Conservation (phyloP, 2,113 vertebrate genomes). For the Lathamus discolor region DNA sequence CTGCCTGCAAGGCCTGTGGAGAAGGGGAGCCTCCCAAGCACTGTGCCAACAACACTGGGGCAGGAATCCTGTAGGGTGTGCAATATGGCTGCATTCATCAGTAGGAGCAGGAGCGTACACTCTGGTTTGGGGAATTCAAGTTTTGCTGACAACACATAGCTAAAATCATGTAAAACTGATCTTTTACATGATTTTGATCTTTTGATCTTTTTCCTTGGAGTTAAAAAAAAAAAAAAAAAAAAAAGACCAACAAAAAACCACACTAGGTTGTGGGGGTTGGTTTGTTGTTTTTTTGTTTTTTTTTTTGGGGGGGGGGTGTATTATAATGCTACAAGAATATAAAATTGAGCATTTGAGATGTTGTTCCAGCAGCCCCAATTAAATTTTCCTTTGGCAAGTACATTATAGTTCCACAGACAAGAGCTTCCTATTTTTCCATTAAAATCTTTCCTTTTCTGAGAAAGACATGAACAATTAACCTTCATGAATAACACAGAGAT, state of each 20-base stretch:
- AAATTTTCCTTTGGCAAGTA: not conserved
- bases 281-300: not conserved
- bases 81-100: too few species aligned
- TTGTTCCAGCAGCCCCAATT: not conserved
- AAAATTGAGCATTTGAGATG: not conserved
- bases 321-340: not conserved
- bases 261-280: not conserved
- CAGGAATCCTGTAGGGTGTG: not conserved
- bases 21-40: not conserved
- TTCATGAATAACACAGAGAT: not conserved
- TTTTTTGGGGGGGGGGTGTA: not conserved
- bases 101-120: fast-evolving
- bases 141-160: not conserved
- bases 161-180: not conserved
- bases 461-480: not conserved
- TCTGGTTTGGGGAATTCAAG: not conserved
- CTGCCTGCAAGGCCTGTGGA: fast-evolving
- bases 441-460: not conserved
- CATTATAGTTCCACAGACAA: not conserved
- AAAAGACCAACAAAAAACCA: not conserved
- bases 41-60: fast-evolving
- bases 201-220: not conserved
- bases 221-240: not conserved
- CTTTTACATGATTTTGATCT: too few species aligned
- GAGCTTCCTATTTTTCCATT: not conserved